Conservation (phyloP, 2,888 invertebrate genomes). For the Panzeria rudis region DNA sequence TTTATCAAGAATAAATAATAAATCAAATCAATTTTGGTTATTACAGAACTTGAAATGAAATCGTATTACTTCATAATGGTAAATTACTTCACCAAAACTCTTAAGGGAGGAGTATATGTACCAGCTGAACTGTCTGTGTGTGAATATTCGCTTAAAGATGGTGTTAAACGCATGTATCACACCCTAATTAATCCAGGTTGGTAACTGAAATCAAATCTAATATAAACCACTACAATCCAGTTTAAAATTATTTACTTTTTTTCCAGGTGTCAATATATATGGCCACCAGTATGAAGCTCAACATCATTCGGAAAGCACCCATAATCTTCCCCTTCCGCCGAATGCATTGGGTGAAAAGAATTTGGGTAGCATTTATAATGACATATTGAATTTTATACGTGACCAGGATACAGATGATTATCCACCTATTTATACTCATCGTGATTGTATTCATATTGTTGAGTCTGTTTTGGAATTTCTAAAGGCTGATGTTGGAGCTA, state of each 20-base stretch:
- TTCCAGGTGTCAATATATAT: constrained; percentile 77
- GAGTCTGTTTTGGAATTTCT: constrained; percentile 79
- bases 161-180: constrained; percentile 82
- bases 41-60: constrained; percentile 77
- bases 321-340: constrained; percentile 84
- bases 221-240: neutral
- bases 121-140: constrained; percentile 85
- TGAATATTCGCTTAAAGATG: constrained; percentile 84
- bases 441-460: constrained; percentile 78
- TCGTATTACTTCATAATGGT: constrained; percentile 79
- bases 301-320: constrained; percentile 83
- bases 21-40: neutral
- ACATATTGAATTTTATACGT: constrained; percentile 83
- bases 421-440: constrained; percentile 84
- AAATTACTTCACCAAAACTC: constrained; percentile 80
- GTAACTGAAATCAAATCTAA: constrained; percentile 52
- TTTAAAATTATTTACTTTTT: neutral
- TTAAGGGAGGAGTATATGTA: constrained; percentile 78
- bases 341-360: constrained; percentile 80
- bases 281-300: constrained; percentile 84
- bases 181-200: constrained; percentile 83
- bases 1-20: too few relatives aligned
- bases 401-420: constrained; percentile 72
- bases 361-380: constrained; percentile 81
- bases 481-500: constrained; percentile 74